Percentiles rank a stretch among this genome's conserved stretches.
phyloP scores from a whole-genome alignment of 2,113 vertebrate genomes.

The Perccottus glenii region DNA sequence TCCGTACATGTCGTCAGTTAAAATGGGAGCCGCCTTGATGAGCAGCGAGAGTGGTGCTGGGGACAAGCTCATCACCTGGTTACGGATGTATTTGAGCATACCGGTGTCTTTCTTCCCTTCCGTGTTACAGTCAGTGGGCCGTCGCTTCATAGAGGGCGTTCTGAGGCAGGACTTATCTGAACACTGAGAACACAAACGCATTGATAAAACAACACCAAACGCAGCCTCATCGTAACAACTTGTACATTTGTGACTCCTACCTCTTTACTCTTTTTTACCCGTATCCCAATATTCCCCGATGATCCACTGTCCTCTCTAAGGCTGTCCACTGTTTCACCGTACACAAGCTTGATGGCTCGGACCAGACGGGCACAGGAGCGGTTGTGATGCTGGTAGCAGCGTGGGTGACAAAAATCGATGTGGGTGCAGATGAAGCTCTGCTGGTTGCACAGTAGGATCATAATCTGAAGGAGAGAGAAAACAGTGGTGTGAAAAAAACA shows the following conservation, averaged over 20 bases:
- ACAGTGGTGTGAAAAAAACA: neutral
- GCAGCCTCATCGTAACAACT: neutral
- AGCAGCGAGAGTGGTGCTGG: slow-evolving; percentile 94
- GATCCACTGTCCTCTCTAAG: slow-evolving; percentile 82
- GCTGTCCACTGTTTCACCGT: slow-evolving; percentile 92
- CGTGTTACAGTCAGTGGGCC: slow-evolving; percentile 85
- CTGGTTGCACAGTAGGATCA: slow-evolving; percentile 97
- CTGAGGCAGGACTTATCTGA: slow-evolving; percentile 96
- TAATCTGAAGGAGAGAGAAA: slow-evolving; percentile 83
- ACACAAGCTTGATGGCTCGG: slow-evolving; percentile 94
- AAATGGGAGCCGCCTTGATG: slow-evolving; percentile 93
- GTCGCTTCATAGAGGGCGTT: slow-evolving; percentile 95
- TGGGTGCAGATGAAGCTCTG: slow-evolving; percentile 99
- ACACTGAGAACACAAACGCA: slow-evolving; percentile 76
- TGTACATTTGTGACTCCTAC: slow-evolving; percentile 63
- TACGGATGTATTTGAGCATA: slow-evolving; percentile 97
- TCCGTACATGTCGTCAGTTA: slow-evolving; percentile 97
- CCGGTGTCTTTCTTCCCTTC: slow-evolving; percentile 97
- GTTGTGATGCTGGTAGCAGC: slow-evolving; percentile 97
- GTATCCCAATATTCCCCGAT: slow-evolving; percentile 69
- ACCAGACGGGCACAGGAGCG: slow-evolving; percentile 96
- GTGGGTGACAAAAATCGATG: slow-evolving; percentile 95
- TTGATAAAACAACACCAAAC: neutral
- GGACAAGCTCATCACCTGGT: slow-evolving; percentile 98
- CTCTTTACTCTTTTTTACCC: slow-evolving; percentile 94